A percentile compares a stretch with the other conserved stretches of the same genome.
Evolutionary conservation across 2,113 vertebrate genomes (phyloP).

Genomic region (Vulpes ferrilata): DNA sequence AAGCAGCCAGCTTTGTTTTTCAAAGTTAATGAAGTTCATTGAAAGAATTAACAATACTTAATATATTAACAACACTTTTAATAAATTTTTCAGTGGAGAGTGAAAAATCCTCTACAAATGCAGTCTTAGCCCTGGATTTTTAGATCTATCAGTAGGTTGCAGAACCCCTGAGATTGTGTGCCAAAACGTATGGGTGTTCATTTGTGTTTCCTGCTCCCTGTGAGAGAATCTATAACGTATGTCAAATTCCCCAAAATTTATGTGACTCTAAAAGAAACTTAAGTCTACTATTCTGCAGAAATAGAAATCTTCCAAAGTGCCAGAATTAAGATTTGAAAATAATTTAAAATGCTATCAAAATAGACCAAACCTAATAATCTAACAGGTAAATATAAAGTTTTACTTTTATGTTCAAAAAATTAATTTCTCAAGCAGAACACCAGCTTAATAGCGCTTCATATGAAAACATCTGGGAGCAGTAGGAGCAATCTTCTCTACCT

Average conservation of each 20-base stretch:
- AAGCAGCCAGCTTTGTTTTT: not conserved
- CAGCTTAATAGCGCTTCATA: not conserved
- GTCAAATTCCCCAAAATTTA: slow-evolving; percentile 1
- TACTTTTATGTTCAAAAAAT: slow-evolving; percentile 19
- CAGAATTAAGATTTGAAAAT: slow-evolving; percentile 6
- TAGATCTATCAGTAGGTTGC: not conserved
- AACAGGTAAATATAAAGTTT: slow-evolving; percentile 17
- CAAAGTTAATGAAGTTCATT: not conserved
- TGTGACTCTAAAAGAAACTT: not conserved
- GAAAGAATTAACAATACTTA: slow-evolving; percentile 25
- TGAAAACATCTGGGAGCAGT: not conserved
- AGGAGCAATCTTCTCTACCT: not conserved
- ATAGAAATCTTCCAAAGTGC: not conserved
- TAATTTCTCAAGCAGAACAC: not conserved
- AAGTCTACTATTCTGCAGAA: not conserved
- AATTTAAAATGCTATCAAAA: not conserved
- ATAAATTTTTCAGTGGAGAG: slow-evolving; percentile 13
- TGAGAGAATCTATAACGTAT: not conserved
- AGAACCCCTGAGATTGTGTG: not conserved
- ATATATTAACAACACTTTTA: not conserved
- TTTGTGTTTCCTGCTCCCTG: not conserved
- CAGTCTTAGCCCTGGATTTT: not conserved
- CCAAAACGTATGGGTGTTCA: not conserved
- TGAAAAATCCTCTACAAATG: not conserved
- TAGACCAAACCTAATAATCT: not conserved